Percentiles rank a stretch among this genome's conserved stretches.
Conservation (phyloP, 2,888 invertebrate genomes). For the Dicroscelio sp. region DNA sequence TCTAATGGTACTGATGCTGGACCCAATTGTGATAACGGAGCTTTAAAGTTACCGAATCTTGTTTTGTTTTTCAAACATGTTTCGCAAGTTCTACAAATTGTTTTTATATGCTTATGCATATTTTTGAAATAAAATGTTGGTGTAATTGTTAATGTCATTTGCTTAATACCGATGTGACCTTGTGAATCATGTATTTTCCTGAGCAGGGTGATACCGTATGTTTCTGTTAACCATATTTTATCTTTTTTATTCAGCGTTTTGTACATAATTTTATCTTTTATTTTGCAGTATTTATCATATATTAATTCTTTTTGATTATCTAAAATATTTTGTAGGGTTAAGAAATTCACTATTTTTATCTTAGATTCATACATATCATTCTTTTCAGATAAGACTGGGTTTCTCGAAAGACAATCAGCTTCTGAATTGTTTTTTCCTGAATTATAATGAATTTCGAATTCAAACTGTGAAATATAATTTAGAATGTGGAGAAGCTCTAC, state of each 20-base stretch:
- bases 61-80: slow-evolving; percentile 87
- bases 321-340: slow-evolving; percentile 60
- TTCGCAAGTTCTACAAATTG: slow-evolving; percentile 78
- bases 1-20: slow-evolving; percentile 84
- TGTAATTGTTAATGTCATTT: slow-evolving; percentile 65
- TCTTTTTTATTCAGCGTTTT: slow-evolving; percentile 75
- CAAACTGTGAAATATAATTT: slow-evolving; percentile 84
- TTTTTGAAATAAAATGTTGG: slow-evolving; percentile 75
- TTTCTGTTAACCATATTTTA: slow-evolving; percentile 78
- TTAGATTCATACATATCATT: slow-evolving; percentile 8
- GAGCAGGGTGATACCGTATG: slow-evolving; percentile 73
- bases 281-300: slow-evolving; percentile 64
- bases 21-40: slow-evolving; percentile 70
- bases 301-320: slow-evolving; percentile 70
- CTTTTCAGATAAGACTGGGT: slow-evolving; percentile 59
- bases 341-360: slow-evolving; percentile 68
- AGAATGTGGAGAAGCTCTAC: slow-evolving; percentile 68
- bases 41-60: slow-evolving; percentile 80
- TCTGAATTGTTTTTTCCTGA: slow-evolving; percentile 77
- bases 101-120: slow-evolving; percentile 65
- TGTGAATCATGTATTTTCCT: slow-evolving; percentile 66
- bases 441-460: slow-evolving; percentile 82
- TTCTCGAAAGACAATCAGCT: slow-evolving; percentile 78
- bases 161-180: slow-evolving; percentile 79
- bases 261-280: slow-evolving; percentile 73